Conservation (phyloP, 2,888 invertebrate genomes). For the Heliconius cydno region DNA sequence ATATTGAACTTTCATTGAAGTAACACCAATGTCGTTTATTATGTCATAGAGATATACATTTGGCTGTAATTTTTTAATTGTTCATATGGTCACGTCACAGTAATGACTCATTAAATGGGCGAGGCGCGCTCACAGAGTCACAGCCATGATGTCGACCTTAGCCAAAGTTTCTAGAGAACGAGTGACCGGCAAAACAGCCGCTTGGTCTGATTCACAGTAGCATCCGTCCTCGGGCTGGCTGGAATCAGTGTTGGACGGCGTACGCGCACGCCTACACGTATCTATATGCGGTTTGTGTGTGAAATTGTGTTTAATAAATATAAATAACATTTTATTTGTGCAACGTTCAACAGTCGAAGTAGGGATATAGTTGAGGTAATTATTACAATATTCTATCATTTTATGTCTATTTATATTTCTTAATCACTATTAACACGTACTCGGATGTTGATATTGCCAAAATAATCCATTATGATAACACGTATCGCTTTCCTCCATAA, state of each 20-base stretch:
- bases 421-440: slow-evolving; percentile 52
- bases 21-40: not conserved
- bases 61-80: not conserved
- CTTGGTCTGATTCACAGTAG: slow-evolving; percentile 69
- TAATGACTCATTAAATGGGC: slow-evolving; percentile 43
- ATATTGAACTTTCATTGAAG: not conserved
- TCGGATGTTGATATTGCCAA: slow-evolving; percentile 47
- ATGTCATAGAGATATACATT: not conserved
- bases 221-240: slow-evolving; percentile 65
- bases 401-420: not conserved
- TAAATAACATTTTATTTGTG: slow-evolving; percentile 8
- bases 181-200: slow-evolving; percentile 60
- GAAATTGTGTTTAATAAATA: slow-evolving; percentile 56
- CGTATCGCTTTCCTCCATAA: slow-evolving; percentile 6
- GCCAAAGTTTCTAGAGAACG: slow-evolving; percentile 63
- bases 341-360: not conserved
- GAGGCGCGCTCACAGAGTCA: slow-evolving; percentile 51
- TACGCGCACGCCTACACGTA: slow-evolving; percentile 72
- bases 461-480: slow-evolving; percentile 16
- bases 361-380: slow-evolving; percentile 11
- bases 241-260: slow-evolving; percentile 64
- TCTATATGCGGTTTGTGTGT: slow-evolving; percentile 70
- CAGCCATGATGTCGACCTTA: slow-evolving; percentile 53
- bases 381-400: not conserved
- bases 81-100: slow-evolving; percentile 39